Base-by-base conservation (phyloP, 2,113 vertebrate species). In the Orthonyx spaldingii region DNA sequence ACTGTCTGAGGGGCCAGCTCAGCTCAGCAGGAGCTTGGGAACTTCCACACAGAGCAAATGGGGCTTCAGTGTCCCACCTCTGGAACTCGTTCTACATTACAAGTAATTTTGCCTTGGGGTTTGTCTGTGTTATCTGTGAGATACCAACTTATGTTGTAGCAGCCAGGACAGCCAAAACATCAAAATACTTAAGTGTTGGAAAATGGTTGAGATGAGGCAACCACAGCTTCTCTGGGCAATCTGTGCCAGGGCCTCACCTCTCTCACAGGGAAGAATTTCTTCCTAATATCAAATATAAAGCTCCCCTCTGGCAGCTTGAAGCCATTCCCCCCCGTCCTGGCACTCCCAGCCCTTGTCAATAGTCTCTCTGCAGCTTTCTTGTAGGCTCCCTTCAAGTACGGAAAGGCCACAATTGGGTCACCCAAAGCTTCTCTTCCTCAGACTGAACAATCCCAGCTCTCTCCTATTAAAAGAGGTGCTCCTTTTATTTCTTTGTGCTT, bases 81-180 rank as follows among this genome's bases (percentile, higher is more conserved):
- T 35, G 42, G n/a, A 27, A 35, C 57, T 41, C 8, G 1, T 22
- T 37, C 42, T 72, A 22, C 22, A 7, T 5, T 5, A 15, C 0
- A 1, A 32, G 42, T 18, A 2, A 7, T 57, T 72, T 10, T 65
- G 21, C 17, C 3, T 23, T 49, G 26, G 49, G 20, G 24, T 26
- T 49, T 63, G 16, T 55, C 41, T 55, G 24, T 49, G 42, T 6
- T 22, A 22, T 11, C 21, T 49, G 16, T 21, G 50, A 72, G 59
- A 19, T 4, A 33, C 23, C 12, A 32, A 28, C 22, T 57, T 12
- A 0, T 11, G 30, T 3, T 63, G 30, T 6, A 37, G 42, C 21
- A 80, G 26, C 3, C 1, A 1, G 5, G 50, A 28, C 26, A 60
- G 46, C 14, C 46, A 72, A 56, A 57, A n/a, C 32, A 50, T 11